phyloP scores from a whole-genome alignment of 2,797 vertebrate genomes.

The Erithacus rubecula region DNA sequence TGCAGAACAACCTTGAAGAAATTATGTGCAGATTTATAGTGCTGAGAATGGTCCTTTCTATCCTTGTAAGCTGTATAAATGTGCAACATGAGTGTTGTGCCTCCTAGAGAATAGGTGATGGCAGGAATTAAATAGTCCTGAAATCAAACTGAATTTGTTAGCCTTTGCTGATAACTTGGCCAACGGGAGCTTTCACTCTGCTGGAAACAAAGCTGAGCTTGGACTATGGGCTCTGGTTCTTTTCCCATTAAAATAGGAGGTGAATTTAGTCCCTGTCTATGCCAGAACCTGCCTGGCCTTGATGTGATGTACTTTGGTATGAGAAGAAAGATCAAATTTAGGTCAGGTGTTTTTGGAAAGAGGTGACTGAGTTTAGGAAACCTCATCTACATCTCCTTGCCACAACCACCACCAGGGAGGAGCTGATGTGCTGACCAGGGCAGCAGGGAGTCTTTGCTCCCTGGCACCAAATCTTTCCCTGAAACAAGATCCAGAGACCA shows the following conservation, averaged over 20 bases:
- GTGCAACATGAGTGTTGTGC: neutral
- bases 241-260: neutral
- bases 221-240: neutral
- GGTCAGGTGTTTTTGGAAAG: neutral
- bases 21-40: neutral
- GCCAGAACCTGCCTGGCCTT: neutral
- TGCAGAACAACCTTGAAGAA: neutral
- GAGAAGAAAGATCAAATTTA: neutral
- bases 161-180: neutral
- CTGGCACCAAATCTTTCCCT: neutral
- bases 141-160: neutral
- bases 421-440: neutral
- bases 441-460: neutral
- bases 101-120: neutral
- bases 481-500: neutral
- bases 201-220: neutral
- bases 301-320: neutral
- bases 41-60: neutral
- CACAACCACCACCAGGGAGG: neutral
- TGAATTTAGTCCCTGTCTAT: neutral
- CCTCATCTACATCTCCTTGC: neutral
- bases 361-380: neutral
- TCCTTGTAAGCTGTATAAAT: neutral
- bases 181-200: neutral
- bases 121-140: neutral